phyloP scores from a whole-genome alignment of 2,888 invertebrate genomes.

The Ligdia adustata region DNA sequence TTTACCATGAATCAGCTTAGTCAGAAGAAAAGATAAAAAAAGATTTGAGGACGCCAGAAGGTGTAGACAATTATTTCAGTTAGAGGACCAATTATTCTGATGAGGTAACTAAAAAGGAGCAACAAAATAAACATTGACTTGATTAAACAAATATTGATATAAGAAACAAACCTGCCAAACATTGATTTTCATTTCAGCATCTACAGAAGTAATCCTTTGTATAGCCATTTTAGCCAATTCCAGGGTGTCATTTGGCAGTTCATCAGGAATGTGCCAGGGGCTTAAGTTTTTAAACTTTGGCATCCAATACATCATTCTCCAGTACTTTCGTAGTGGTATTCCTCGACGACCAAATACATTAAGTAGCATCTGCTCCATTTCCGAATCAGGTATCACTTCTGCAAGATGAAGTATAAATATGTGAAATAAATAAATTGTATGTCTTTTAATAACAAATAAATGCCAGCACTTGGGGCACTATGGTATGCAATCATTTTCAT shows the following conservation, averaged over 20 bases:
- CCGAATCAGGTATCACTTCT: conserved; percentile 96
- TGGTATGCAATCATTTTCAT: no score
- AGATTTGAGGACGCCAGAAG: no score
- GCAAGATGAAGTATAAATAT: conserved; percentile 36
- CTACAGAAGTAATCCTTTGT: conserved; percentile 92
- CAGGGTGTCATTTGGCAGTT: conserved; percentile 89
- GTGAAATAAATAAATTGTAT: no score
- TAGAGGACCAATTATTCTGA: no score
- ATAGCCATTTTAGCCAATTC: conserved; percentile 93
- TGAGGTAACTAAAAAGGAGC: no score
- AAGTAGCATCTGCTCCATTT: conserved; percentile 92
- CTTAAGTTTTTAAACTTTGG: conserved; percentile 96
- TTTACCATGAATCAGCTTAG: no score
- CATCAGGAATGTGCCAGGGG: conserved; percentile 92
- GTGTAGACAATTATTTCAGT: no score
- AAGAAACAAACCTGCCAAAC: conserved; percentile 83
- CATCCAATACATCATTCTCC: conserved; percentile 95
- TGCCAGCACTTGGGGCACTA: no score
- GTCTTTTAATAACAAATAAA: no score
- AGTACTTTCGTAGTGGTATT: conserved; percentile 88
- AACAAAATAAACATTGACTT: no score
- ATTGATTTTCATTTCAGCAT: conserved; percentile 87
- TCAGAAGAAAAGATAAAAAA: no score
- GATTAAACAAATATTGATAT: no score
- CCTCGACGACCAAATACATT: conserved; percentile 93